Base-by-base conservation (phyloP, 2,888 invertebrate genomes). In the Chloroclystis v-ata region DNA sequence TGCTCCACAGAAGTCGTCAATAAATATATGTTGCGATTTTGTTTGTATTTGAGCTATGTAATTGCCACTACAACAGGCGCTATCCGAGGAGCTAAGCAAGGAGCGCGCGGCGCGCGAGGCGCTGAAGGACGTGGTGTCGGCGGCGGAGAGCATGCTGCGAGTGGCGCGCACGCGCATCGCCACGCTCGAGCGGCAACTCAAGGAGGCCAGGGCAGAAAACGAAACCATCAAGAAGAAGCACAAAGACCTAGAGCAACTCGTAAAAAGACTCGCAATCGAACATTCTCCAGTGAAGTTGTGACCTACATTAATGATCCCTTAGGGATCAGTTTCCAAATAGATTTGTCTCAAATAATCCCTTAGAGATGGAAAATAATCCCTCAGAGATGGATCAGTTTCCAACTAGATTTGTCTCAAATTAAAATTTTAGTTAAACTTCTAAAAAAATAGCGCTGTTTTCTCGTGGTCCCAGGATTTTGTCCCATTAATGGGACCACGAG, bases 211-310 rank as follows among this genome's bases (percentile, higher is more conserved):
- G 33, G 54, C 64, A 1, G 82, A 83, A 16, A 64, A 82, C 13
- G 84, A 85, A 2, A 49, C 61, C 1, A 50, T 75, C 20, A 71
- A 67, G 37, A 76, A 74, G 60, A 87, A 83, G 61, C 77, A 82
- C 48, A 83, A 78, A 59, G 87, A 86, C 52, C 69, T 82, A 57
- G 85, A 86, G 62, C 79, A 78, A 70, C 74, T 82, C 62, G 86
- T 87, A 77, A 81, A 71, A 65, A 70, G 64, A 65, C 67, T 58
- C 59, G 63, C 65, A 63, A 59, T 59, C 60, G 62, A 67, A 67
- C 63, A 69, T 70, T 61, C 58, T 43, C 61, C 69, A 72, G 69
- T 71, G 69, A 75, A 75, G 68, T 72, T 67, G 67, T 70, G 62
- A 66, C 64, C 59, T 70, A 68, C 69, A 65, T 66, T 63, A 53